Percentiles rank a stretch among this genome's conserved stretches.
Evolutionary conservation across 2,113 vertebrate species (phyloP).

Genomic region (Condylura cristata): DNA sequence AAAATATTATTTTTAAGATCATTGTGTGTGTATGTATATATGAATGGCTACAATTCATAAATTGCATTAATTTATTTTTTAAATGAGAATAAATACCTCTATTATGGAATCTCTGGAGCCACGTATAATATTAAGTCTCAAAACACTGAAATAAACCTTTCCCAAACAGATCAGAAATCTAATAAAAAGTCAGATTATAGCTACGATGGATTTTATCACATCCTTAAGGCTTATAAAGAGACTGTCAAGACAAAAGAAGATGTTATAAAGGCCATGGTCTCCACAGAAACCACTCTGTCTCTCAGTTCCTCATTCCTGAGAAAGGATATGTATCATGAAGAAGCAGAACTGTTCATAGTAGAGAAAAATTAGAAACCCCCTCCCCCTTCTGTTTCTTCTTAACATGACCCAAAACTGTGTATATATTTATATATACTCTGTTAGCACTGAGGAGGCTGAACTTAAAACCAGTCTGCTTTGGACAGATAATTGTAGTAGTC

Average conservation of each 20-base stretch:
- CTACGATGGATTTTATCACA: neutral
- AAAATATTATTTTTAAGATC: neutral
- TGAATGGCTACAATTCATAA: neutral
- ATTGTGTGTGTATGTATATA: neutral
- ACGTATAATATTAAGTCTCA: neutral
- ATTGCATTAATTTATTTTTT: slow-evolving; percentile 29
- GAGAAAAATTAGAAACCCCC: neutral
- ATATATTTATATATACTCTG: neutral
- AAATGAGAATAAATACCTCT: slow-evolving; percentile 23
- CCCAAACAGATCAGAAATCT: slow-evolving; percentile 4
- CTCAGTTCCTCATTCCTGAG: neutral
- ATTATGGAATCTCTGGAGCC: neutral
- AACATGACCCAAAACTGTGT: neutral
- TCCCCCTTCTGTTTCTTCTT: neutral
- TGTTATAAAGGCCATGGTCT: neutral
- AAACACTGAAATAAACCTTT: slow-evolving; percentile 40
- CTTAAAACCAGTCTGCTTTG: neutral
- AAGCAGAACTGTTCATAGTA: neutral
- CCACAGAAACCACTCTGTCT: neutral
- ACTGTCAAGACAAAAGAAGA: slow-evolving; percentile 18
- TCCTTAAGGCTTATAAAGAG: neutral
- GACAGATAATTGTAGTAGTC: neutral
- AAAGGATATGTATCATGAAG: neutral
- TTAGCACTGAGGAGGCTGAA: neutral
- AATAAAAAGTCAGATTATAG: slow-evolving; percentile 7